Evolutionary conservation across 2,888 invertebrate genomes (phyloP).

Genomic region (Phengaris arion): DNA sequence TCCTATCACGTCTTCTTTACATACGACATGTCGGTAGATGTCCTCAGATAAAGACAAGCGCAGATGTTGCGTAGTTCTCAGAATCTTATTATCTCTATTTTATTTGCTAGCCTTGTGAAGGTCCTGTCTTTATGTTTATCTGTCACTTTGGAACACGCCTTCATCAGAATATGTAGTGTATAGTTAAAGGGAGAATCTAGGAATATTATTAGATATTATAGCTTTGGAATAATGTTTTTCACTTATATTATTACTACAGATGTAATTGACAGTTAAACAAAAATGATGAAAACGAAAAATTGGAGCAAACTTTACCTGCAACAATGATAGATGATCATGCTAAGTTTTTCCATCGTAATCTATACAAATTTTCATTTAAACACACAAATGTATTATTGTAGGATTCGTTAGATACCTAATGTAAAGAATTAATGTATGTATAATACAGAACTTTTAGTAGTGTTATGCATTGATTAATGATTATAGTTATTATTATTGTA

Average conservation of each 20-base stretch:
- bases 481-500: not conserved
- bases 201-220: not conserved
- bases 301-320: too few relatives aligned
- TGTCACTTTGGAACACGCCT: slow-evolving; percentile 32
- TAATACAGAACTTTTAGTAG: not conserved
- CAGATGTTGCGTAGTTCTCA: slow-evolving; percentile 62
- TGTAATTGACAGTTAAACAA: too few relatives aligned
- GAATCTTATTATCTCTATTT: slow-evolving; percentile 59
- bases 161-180: not conserved
- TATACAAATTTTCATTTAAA: too few relatives aligned
- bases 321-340: too few relatives aligned
- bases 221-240: not conserved
- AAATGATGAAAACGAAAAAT: too few relatives aligned
- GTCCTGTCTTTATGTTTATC: slow-evolving; percentile 37
- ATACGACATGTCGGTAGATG: slow-evolving; percentile 47
- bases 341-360: too few relatives aligned
- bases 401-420: too few relatives aligned
- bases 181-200: not conserved
- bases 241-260: too few relatives aligned
- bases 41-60: slow-evolving; percentile 63
- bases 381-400: too few relatives aligned
- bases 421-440: not conserved
- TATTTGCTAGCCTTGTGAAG: slow-evolving; percentile 59
- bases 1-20: slow-evolving; percentile 45
- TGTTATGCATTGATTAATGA: not conserved